Evolutionary conservation across 2,113 vertebrate genomes (phyloP).

Genomic region (Crotalus horridus): DNA sequence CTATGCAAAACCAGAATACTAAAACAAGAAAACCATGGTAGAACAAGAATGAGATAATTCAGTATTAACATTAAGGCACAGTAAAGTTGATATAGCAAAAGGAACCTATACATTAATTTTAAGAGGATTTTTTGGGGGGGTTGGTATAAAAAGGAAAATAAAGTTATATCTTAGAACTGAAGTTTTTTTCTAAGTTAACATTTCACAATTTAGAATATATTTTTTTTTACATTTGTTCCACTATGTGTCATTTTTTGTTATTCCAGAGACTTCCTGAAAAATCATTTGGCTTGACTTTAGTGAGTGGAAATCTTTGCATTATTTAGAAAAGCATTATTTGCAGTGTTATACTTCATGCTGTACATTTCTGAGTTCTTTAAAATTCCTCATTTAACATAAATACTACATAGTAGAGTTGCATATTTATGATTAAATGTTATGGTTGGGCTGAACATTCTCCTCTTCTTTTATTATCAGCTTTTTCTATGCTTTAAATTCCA

Average conservation of each 20-base stretch:
- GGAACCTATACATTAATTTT: neutral
- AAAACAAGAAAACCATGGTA: neutral
- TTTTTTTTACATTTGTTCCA: neutral
- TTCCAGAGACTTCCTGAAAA: neutral
- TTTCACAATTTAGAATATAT: neutral
- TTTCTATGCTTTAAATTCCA: constrained; percentile 47
- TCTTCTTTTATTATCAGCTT: constrained; percentile 34
- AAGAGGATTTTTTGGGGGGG: neutral
- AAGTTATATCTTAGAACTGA: neutral
- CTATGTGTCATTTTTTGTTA: neutral
- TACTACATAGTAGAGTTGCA: neutral
- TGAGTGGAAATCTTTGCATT: neutral
- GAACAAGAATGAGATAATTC: neutral
- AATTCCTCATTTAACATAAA: neutral
- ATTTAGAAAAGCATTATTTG: neutral
- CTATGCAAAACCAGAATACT: neutral
- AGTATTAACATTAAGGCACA: neutral
- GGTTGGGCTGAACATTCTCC: neutral
- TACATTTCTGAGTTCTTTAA: neutral
- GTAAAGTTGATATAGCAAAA: neutral
- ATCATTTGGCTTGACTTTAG: neutral
- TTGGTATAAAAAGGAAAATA: neutral
- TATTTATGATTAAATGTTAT: neutral
- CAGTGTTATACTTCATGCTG: neutral
- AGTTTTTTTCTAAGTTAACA: neutral